A percentile compares a stretch with the other conserved stretches of the same genome.
These are phyloP conservation scores for Olivierus martensii DNA, from an alignment of 1,140 invertebrate species.

Conservation along the genomic window DNA sequence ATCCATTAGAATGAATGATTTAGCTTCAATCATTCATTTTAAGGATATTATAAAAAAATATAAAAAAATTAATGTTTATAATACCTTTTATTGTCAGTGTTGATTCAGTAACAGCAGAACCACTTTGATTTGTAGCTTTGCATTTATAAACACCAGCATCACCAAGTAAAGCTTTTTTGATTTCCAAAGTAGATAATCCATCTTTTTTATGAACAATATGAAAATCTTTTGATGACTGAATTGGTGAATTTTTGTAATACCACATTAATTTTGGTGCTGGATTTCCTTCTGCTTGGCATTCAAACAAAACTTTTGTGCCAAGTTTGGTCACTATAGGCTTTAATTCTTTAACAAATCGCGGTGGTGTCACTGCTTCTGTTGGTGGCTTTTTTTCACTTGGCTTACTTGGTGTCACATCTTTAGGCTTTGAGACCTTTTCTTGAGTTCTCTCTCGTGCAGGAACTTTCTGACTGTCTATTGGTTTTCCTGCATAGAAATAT, in stretches of 20 bases:
- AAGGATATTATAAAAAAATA: no score
- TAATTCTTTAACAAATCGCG: slow-evolving; percentile 51
- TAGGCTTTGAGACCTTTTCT: no score
- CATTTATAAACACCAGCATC: slow-evolving; percentile 32
- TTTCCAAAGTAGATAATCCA: slow-evolving; percentile 43
- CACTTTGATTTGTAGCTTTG: slow-evolving; percentile 48
- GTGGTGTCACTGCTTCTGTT: slow-evolving; percentile 35
- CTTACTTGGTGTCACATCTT: slow-evolving; percentile 12
- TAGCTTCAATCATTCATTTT: no score
- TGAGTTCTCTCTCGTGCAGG: no score
- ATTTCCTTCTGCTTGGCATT: slow-evolving; percentile 49
- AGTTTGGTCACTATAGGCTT: slow-evolving; percentile 45
- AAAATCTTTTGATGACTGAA: slow-evolving; percentile 45
- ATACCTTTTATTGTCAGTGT: slow-evolving; percentile 29
- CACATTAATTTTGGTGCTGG: slow-evolving; percentile 56
- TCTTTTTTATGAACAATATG: slow-evolving; percentile 36
- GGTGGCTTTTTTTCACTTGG: slow-evolving; percentile 21
- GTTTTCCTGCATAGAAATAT: no score
- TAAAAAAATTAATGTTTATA: no score
- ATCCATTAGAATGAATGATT: no score
- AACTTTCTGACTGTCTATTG: no score
- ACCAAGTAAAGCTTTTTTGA: slow-evolving; percentile 39
- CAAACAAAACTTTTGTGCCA: slow-evolving; percentile 44
- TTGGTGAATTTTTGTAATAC: slow-evolving; percentile 56
- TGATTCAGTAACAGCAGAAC: slow-evolving; percentile 34